Percentiles rank a stretch among this genome's conserved stretches.
phyloP scores from a whole-genome alignment of 2,113 vertebrate genomes.

The Callionymus lyra region DNA sequence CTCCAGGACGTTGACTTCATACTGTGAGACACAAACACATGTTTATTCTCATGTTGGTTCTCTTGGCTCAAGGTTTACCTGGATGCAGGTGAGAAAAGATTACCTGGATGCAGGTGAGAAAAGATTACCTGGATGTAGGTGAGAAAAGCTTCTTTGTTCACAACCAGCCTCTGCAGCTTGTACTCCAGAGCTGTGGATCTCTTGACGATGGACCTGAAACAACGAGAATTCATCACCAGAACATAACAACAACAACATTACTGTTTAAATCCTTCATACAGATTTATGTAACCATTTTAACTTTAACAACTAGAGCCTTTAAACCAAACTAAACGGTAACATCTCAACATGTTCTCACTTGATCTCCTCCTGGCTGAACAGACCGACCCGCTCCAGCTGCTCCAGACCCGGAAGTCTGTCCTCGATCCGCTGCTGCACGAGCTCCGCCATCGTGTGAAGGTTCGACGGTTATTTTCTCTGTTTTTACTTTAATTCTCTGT shows the following conservation, averaged over 20 bases:
- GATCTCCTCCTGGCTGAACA: constrained; percentile 79
- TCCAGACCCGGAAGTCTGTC: constrained; percentile 81
- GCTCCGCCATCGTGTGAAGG: constrained; percentile 75
- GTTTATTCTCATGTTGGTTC: too few species aligned
- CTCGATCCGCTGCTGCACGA: constrained; percentile 81
- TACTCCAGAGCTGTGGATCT: constrained; percentile 86
- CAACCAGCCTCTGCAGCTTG: constrained; percentile 77
- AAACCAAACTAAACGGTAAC: too few species aligned
- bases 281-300: too few species aligned
- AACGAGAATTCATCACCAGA: too few species aligned
- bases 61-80: constrained; percentile 73
- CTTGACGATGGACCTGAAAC: constrained; percentile 78
- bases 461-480: not conserved
- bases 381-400: constrained; percentile 85
- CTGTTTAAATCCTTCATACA: too few species aligned
- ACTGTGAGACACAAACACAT: constrained; percentile 59
- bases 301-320: too few species aligned
- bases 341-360: constrained; percentile 77
- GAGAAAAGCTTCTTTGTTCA: constrained; percentile 86
- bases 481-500: not conserved
- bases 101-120: constrained; percentile 20
- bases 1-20: constrained; percentile 89
- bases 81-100: constrained; percentile 84
- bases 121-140: constrained; percentile 79
- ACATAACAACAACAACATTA: too few species aligned